Percentiles rank a stretch among this genome's conserved stretches.
phyloP scores from a whole-genome alignment of 2,888 invertebrate species.

The Rhimphoctona megacephalus region DNA sequence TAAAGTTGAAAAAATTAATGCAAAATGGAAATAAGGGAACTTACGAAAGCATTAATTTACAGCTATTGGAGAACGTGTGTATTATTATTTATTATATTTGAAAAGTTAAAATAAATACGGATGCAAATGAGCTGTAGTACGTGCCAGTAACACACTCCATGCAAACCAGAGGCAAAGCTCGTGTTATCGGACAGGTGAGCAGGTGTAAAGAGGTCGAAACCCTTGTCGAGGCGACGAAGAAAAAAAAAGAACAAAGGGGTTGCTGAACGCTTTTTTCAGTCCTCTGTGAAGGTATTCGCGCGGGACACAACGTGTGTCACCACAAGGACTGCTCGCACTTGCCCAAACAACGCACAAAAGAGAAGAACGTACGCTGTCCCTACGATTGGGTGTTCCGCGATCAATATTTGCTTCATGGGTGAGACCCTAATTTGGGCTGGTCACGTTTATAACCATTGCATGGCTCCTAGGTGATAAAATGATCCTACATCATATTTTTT shows the following conservation, averaged over 20 bases:
- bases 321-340: constrained; percentile 54
- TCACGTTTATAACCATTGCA: constrained; percentile 79
- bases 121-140: constrained; percentile 11
- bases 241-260: constrained; percentile 63
- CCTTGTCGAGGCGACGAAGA: constrained; percentile 37
- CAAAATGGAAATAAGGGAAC: not conserved
- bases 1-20: not conserved
- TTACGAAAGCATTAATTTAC: not conserved
- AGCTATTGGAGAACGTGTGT: not conserved
- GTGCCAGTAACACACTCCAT: not conserved
- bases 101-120: not conserved
- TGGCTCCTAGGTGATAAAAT: constrained; percentile 36
- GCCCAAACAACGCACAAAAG: constrained; percentile 43
- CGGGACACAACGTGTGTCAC: constrained; percentile 40
- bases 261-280: constrained; percentile 32
- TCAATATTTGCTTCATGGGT: constrained; percentile 73
- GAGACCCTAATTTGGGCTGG: constrained; percentile 80
- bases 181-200: constrained; percentile 49
- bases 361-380: constrained; percentile 67
- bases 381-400: constrained; percentile 55
- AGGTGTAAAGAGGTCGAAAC: constrained; percentile 63
- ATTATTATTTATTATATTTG: not conserved
- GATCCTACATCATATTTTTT: constrained; percentile 2
- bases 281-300: constrained; percentile 29
- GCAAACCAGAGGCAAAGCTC: constrained; percentile 15